A percentile compares a stretch with the other conserved stretches of the same genome.
Conservation (phyloP, 2,797 vertebrate species). For the Clarias platycephalus region DNA sequence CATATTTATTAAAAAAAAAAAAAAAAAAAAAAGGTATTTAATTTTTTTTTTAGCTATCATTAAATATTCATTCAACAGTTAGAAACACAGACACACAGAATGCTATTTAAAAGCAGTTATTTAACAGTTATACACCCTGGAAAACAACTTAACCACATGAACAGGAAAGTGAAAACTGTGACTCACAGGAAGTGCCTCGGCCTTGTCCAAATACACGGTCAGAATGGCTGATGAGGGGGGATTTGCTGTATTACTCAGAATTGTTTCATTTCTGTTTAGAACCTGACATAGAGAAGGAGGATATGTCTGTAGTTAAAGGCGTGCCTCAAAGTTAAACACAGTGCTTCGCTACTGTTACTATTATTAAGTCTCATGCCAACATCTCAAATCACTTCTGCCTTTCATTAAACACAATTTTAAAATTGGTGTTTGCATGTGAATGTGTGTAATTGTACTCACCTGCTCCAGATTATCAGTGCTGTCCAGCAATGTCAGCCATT, state of each 20-base stretch:
- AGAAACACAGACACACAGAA: background rate
- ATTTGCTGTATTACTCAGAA: slow-evolving; percentile 72
- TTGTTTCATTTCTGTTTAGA: slow-evolving; percentile 78
- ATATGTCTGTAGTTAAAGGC: background rate
- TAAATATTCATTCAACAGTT: background rate
- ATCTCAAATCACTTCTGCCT: background rate
- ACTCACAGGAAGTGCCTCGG: slow-evolving; percentile 95
- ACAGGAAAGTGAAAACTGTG: slow-evolving; percentile 37
- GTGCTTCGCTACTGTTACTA: background rate
- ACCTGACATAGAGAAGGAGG: slow-evolving; percentile 66
- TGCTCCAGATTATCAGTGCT: slow-evolving; percentile 79
- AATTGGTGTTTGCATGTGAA: background rate
- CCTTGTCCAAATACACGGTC: slow-evolving; percentile 87
- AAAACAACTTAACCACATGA: slow-evolving; percentile 17
- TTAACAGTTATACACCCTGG: background rate
- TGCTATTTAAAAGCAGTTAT: background rate
- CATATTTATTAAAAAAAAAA: background rate
- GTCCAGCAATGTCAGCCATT: slow-evolving; percentile 83
- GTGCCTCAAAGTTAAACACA: background rate
- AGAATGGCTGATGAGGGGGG: slow-evolving; percentile 87
- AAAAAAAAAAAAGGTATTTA: too few relatives aligned
- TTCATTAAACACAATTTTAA: background rate
- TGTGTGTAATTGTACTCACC: slow-evolving; percentile 64
- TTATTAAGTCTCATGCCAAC: background rate
- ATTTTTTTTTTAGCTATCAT: background rate